Evolutionary conservation across 2,888 invertebrate species (phyloP).

Genomic region (Pterostichus niger): DNA sequence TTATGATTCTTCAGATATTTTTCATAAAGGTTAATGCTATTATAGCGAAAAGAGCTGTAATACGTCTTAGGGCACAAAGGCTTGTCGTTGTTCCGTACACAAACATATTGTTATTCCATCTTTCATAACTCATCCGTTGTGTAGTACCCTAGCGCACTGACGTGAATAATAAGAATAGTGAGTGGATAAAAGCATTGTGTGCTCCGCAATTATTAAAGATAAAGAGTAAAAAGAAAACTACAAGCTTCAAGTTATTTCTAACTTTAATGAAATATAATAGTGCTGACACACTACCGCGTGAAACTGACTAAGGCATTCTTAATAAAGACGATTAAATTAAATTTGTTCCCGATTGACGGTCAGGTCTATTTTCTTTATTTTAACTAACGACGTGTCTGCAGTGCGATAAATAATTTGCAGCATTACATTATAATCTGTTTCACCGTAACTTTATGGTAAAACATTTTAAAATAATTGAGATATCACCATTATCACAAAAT

Average conservation of each 20-base stretch:
- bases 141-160: neutral
- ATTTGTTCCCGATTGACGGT: no score
- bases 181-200: conserved; percentile 4
- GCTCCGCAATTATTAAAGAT: neutral
- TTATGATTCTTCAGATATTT: neutral
- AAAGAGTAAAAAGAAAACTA: conserved; percentile 2
- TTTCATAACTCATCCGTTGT: conserved; percentile 45
- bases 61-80: conserved; percentile 23
- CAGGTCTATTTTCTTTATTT: no score
- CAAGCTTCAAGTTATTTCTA: conserved; percentile 21
- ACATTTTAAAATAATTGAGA: no score
- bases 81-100: neutral
- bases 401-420: no score
- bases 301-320: neutral
- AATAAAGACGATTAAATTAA: no score
- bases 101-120: conserved; percentile 50
- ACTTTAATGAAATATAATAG: conserved; percentile 17
- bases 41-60: conserved; percentile 32
- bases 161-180: conserved; percentile 45
- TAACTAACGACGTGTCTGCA: no score
- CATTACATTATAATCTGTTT: no score
- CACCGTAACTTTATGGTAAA: no score
- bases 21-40: conserved; percentile 28
- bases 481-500: no score
- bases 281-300: neutral